Conservation (phyloP, 1,140 invertebrate species). For the Drosophila bocki region DNA sequence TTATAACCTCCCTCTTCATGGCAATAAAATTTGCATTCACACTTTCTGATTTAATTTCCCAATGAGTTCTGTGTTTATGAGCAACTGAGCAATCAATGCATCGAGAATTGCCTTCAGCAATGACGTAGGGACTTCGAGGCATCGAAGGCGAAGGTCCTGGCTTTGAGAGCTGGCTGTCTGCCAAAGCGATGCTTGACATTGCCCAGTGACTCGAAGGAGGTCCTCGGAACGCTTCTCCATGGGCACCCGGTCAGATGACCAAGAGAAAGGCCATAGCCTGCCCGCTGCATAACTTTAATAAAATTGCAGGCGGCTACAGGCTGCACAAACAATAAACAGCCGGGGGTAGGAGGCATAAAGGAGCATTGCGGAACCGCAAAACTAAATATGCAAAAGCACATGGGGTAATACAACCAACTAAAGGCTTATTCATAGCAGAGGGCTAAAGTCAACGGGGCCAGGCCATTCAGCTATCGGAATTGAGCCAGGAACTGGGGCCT, state of each 20-base stretch:
- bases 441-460: slow-evolving; percentile 39
- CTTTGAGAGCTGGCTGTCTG: slow-evolving; percentile 47
- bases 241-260: neutral
- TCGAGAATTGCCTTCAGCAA: slow-evolving; percentile 49
- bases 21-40: neutral
- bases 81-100: slow-evolving; percentile 26
- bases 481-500: slow-evolving; percentile 20
- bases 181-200: slow-evolving; percentile 72
- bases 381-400: slow-evolving; percentile 58
- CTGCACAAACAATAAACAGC: slow-evolving; percentile 25
- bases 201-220: slow-evolving; percentile 45
- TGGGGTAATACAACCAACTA: slow-evolving; percentile 20
- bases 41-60: slow-evolving; percentile 2
- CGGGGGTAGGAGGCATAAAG: neutral
- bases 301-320: slow-evolving; percentile 53
- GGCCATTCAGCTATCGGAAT: neutral
- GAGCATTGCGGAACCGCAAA: slow-evolving; percentile 27
- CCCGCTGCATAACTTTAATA: slow-evolving; percentile 66
- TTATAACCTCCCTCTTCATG: neutral
- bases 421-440: slow-evolving; percentile 24
- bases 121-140: slow-evolving; percentile 29
- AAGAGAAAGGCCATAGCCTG: slow-evolving; percentile 3
- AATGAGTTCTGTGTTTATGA: slow-evolving; percentile 17
- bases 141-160: slow-evolving; percentile 52
- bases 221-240: slow-evolving; percentile 28